phyloP scores from a whole-genome alignment of 2,113 vertebrate species.

The Egretta garzetta region DNA sequence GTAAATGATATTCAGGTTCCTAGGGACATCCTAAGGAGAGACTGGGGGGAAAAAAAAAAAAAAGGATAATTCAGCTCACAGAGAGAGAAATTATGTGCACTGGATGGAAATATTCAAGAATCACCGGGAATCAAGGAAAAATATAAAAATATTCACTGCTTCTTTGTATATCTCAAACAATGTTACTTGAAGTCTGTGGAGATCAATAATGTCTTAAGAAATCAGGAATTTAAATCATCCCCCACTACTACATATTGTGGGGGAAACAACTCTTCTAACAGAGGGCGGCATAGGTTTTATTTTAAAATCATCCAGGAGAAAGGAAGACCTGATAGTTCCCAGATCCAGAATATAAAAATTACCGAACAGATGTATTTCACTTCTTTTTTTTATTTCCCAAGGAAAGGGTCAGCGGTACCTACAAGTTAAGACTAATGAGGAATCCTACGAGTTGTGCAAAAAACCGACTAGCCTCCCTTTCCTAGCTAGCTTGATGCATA shows the following conservation, averaged over 20 bases:
- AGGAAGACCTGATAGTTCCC: neutral
- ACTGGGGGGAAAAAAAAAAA: neutral
- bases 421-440: neutral
- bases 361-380: neutral
- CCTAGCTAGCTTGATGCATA: neutral
- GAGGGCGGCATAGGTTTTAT: neutral
- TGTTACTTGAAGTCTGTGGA: neutral
- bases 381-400: neutral
- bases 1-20: neutral
- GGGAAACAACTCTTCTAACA: neutral
- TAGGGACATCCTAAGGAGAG: neutral
- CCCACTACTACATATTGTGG: neutral
- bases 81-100: neutral
- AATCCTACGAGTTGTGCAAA: neutral
- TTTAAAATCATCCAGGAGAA: neutral
- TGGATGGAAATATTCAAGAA: neutral
- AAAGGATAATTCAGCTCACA: neutral
- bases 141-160: neutral
- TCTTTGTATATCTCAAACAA: neutral
- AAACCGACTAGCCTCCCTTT: neutral
- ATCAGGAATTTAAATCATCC: neutral
- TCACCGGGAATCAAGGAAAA: neutral
- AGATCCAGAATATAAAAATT: neutral
- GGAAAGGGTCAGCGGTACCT: neutral
- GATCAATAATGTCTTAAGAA: neutral